Conservation (phyloP, 2,113 vertebrate species). For the Redunca redunca region DNA sequence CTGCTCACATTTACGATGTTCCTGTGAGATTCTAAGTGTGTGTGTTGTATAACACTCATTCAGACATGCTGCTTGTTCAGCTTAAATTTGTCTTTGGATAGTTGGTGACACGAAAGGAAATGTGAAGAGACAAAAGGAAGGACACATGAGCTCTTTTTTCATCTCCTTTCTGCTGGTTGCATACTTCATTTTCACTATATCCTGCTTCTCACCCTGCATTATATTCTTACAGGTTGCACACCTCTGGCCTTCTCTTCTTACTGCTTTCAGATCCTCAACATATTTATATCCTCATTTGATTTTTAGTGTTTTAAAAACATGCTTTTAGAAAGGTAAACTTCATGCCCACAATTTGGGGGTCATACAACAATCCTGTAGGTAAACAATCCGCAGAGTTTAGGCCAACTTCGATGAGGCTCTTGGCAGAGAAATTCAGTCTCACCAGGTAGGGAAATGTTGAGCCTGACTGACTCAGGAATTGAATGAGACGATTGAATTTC, state of each 20-base stretch:
- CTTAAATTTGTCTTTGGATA: slow-evolving; percentile 58
- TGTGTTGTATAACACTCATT: slow-evolving; percentile 34
- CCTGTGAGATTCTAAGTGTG: not conserved
- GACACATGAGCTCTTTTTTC: not conserved
- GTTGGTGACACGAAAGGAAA: slow-evolving; percentile 28
- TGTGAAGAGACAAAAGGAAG: slow-evolving; percentile 59
- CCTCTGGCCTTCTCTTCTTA: not conserved
- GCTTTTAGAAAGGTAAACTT: not conserved
- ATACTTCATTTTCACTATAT: slow-evolving; percentile 3
- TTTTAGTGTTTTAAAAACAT: not conserved
- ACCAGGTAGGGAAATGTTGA: not conserved
- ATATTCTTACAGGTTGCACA: not conserved
- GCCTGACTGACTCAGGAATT: not conserved
- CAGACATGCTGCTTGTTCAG: slow-evolving; percentile 57
- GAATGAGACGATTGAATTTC: not conserved
- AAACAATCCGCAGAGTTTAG: not conserved
- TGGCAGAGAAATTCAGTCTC: not conserved
- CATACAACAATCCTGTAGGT: not conserved
- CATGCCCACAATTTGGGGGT: not conserved
- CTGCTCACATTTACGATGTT: not conserved
- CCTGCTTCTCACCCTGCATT: not conserved
- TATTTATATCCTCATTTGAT: not conserved
- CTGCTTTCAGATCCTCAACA: not conserved
- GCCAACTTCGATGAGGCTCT: not conserved
- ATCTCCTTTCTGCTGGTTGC: not conserved